These are phyloP conservation scores for Polylopha cassiicola DNA, from an alignment of 2,888 invertebrate genomes.

Conservation along the genomic window DNA sequence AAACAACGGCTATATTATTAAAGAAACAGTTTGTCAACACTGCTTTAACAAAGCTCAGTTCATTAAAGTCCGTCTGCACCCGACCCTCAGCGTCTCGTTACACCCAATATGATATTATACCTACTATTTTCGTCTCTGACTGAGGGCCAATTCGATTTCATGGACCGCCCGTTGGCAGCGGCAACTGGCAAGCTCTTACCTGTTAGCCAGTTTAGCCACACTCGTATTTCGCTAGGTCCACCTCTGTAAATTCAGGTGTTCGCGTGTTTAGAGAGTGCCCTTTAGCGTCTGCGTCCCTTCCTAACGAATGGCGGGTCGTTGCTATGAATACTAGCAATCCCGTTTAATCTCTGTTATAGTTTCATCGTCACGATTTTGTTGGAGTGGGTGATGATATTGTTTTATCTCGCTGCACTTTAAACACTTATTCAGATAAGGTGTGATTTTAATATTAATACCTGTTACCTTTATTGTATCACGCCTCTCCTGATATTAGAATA, in stretches of 20 bases:
- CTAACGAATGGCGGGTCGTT: conserved; percentile 22
- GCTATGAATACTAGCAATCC: conserved; percentile 22
- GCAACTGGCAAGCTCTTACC: conserved; percentile 34
- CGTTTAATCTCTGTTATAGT: conserved; percentile 21
- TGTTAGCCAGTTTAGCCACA: conserved; percentile 7
- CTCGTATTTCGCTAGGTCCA: conserved; percentile 19
- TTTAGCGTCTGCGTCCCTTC: conserved; percentile 20
- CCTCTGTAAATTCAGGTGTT: conserved; percentile 23
- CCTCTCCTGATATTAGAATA: too few relatives aligned
- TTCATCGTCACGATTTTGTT: conserved; percentile 19
- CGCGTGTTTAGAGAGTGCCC: conserved; percentile 22
- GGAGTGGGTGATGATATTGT: conserved; percentile 13
- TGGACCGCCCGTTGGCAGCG: conserved; percentile 58
- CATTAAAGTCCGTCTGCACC: conserved; percentile 13
- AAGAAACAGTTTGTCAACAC: conserved; percentile 7
- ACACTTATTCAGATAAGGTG: conserved; percentile 6
- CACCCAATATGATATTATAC: conserved; percentile 46
- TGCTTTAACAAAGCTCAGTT: conserved; percentile 8
- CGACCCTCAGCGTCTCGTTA: conserved; percentile 33
- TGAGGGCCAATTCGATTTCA: conserved; percentile 72
- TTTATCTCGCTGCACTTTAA: conserved; percentile 5
- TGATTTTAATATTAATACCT: too few relatives aligned
- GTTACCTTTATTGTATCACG: too few relatives aligned
- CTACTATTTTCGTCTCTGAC: conserved; percentile 69
- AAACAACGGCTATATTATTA: not conserved